Evolutionary conservation across 2,888 invertebrate species (phyloP).

Genomic region (Cancer borealis): DNA sequence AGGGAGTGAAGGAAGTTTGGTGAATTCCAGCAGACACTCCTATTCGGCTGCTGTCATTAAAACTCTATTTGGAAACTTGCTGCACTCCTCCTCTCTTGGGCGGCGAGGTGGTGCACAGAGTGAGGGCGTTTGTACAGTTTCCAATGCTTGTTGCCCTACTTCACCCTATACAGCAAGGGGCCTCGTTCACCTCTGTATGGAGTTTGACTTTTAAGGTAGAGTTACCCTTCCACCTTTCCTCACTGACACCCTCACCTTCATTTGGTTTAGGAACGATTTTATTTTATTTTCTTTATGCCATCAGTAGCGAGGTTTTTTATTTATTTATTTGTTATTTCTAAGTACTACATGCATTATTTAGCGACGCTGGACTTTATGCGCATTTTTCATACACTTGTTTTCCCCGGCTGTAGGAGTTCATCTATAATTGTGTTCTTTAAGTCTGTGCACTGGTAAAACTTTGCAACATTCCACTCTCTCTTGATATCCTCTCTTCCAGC

Average conservation of each 20-base stretch:
- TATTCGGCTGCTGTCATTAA: background rate
- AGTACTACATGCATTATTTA: too few species aligned
- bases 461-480: too few species aligned
- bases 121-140: background rate
- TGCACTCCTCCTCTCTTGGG: background rate
- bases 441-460: too few species aligned
- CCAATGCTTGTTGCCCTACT: background rate
- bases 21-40: background rate
- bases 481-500: too few species aligned
- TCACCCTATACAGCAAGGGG: background rate
- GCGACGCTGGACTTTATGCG: too few species aligned
- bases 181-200: slow-evolving; percentile 32
- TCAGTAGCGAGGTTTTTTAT: too few species aligned
- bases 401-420: too few species aligned
- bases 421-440: too few species aligned
- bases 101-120: background rate
- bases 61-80: slow-evolving; percentile 7
- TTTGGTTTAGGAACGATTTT: background rate
- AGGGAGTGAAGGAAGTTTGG: background rate
- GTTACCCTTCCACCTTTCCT: background rate
- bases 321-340: too few species aligned
- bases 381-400: too few species aligned
- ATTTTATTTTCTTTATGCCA: too few species aligned
- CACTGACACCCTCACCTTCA: too few species aligned
- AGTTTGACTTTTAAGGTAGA: slow-evolving; percentile 1